These are phyloP conservation scores for Ficedula albicollis DNA, from an alignment of 2,797 vertebrate genomes.

Conservation along the genomic window DNA sequence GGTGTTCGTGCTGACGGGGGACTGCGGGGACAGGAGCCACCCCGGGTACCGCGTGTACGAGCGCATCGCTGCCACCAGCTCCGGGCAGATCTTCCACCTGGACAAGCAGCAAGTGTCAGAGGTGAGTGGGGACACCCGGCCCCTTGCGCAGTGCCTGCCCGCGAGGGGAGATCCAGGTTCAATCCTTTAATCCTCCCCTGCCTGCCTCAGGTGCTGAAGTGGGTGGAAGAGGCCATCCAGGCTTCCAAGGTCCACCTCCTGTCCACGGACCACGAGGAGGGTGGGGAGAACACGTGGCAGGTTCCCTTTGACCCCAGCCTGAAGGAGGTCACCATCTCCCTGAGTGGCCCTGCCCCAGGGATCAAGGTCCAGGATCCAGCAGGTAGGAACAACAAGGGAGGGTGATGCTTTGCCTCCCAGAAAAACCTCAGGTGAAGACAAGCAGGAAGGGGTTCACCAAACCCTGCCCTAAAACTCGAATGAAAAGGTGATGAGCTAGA, in stretches of 20 bases:
- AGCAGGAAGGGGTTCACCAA: background rate
- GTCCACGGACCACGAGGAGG: slow-evolving; percentile 87
- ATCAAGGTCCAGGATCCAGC: slow-evolving; percentile 87
- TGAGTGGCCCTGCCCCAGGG: slow-evolving; percentile 88
- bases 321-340: slow-evolving; percentile 91
- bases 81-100: slow-evolving; percentile 95
- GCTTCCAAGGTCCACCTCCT: slow-evolving; percentile 92
- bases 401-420: background rate
- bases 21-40: slow-evolving; percentile 93
- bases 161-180: accelerated
- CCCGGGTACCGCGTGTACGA: slow-evolving; percentile 92
- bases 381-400: slow-evolving; percentile 64
- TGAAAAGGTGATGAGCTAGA: background rate
- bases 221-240: slow-evolving; percentile 94
- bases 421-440: background rate
- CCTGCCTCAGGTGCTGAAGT: slow-evolving; percentile 87
- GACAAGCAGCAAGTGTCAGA: slow-evolving; percentile 96
- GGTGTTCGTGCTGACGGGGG: slow-evolving; percentile 94
- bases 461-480: background rate
- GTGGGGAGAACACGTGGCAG: slow-evolving; percentile 85
- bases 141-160: background rate
- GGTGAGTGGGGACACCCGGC: slow-evolving; percentile 74
- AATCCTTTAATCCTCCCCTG: background rate
- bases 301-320: slow-evolving; percentile 92
- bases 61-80: slow-evolving; percentile 92